phyloP scores from a whole-genome alignment of 2,797 vertebrate species.

The Callimico goeldii region DNA sequence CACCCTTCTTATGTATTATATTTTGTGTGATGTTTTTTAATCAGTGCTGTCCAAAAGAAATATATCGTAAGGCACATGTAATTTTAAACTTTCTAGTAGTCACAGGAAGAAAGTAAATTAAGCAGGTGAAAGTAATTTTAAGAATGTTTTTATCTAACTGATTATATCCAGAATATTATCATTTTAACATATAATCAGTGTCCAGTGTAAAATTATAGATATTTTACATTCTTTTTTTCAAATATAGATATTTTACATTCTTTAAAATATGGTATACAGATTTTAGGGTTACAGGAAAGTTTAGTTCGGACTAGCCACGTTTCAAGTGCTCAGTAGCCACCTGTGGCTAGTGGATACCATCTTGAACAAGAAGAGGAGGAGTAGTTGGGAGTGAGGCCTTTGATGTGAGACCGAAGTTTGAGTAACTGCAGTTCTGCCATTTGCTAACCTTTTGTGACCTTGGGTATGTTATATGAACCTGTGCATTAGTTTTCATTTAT shows the following conservation, averaged over 20 bases:
- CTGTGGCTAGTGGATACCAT: not conserved
- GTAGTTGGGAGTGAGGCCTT: not conserved
- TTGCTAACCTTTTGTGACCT: not conserved
- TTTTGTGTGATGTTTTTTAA: not conserved
- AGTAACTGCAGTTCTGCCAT: not conserved
- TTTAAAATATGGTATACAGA: not conserved
- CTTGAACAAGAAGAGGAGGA: not conserved
- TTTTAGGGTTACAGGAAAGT: not conserved
- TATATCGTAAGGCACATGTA: not conserved
- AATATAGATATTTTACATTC: not conserved
- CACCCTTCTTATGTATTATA: not conserved
- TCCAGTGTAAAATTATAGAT: not conserved
- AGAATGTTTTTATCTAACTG: not conserved
- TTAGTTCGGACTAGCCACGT: not conserved
- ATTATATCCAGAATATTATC: not conserved
- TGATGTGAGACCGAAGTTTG: not conserved
- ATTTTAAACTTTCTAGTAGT: slow-evolving; percentile 15
- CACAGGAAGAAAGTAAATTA: not conserved
- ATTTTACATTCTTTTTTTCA: not conserved
- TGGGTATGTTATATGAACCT: not conserved
- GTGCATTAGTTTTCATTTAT: not conserved
- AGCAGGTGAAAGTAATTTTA: slow-evolving; percentile 1
- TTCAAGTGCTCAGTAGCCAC: not conserved
- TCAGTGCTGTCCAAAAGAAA: not conserved
- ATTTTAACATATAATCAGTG: not conserved